A percentile compares a stretch with the other conserved stretches of the same genome.
Conservation (phyloP, 2,888 invertebrate genomes). For the Melipona beecheii region DNA sequence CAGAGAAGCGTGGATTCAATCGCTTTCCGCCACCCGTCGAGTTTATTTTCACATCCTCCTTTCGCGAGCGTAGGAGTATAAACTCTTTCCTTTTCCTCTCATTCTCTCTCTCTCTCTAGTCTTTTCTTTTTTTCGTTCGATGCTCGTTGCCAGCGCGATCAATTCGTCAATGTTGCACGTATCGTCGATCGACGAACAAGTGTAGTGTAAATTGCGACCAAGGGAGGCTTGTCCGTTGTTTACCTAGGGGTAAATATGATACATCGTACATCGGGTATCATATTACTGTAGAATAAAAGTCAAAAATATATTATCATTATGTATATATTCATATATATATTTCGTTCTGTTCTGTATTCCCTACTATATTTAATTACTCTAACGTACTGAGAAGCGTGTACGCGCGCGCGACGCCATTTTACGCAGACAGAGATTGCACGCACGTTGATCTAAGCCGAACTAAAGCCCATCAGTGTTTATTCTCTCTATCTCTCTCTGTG, state of each 20-base stretch:
- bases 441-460: slow-evolving; percentile 28
- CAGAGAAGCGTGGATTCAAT: slow-evolving; percentile 33
- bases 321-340: slow-evolving; percentile 53
- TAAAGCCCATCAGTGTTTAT: slow-evolving; percentile 36
- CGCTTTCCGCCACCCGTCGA: not conserved
- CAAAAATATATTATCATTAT: slow-evolving; percentile 73
- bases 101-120: not conserved
- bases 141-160: slow-evolving; percentile 7
- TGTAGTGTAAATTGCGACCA: slow-evolving; percentile 67
- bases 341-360: slow-evolving; percentile 42
- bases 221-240: slow-evolving; percentile 60
- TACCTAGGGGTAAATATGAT: slow-evolving; percentile 33
- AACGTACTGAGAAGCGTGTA: slow-evolving; percentile 37
- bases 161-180: not conserved
- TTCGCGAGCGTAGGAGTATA: not conserved
- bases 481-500: not conserved
- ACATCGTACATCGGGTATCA: slow-evolving; percentile 40
- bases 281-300: slow-evolving; percentile 74
- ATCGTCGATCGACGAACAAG: slow-evolving; percentile 66
- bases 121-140: not conserved
- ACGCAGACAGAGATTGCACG: not conserved
- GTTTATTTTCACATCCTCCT: not conserved
- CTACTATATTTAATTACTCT: slow-evolving; percentile 47
- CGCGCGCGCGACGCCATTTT: not conserved
- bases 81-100: not conserved